Evolutionary conservation across 2,797 vertebrate genomes (phyloP).

Genomic region (Orientallactaga sibirica): DNA sequence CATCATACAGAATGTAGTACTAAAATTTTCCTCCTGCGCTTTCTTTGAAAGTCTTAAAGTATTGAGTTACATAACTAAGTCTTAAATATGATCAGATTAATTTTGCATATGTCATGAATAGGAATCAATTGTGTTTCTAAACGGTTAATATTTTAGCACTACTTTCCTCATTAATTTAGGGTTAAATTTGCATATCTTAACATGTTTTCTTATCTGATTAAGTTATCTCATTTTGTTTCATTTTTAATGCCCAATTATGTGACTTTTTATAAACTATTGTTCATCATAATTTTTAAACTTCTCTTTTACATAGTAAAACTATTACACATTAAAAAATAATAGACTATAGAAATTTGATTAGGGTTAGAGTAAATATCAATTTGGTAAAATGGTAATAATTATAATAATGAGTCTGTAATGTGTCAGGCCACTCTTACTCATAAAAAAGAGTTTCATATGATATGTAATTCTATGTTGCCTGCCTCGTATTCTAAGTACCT

Average conservation of each 20-base stretch:
- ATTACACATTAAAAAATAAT: too few relatives aligned
- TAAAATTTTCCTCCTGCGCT: background rate
- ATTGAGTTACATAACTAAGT: background rate
- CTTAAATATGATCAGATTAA: background rate
- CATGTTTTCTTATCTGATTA: background rate
- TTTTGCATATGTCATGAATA: background rate
- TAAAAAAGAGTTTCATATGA: background rate
- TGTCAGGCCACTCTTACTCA: background rate
- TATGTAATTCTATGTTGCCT: background rate
- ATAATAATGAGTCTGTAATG: background rate
- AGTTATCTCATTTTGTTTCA: background rate
- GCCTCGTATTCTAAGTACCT: background rate
- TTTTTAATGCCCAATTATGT: background rate
- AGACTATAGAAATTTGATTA: background rate
- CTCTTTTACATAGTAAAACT: constrained; percentile 14
- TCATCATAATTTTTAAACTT: background rate
- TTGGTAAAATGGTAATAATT: background rate
- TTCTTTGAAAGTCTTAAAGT: background rate
- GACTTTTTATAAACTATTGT: background rate
- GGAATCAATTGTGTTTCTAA: background rate
- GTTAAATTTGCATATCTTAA: constrained; percentile 10
- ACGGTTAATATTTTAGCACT: background rate
- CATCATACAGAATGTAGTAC: background rate
- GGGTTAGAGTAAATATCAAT: background rate
- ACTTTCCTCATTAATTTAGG: background rate